Evolutionary conservation across 2,797 vertebrate genomes (phyloP), one percentile per base, ranked within the genome.

Genomic region (Tokudaia tokunoshimensis): DNA sequence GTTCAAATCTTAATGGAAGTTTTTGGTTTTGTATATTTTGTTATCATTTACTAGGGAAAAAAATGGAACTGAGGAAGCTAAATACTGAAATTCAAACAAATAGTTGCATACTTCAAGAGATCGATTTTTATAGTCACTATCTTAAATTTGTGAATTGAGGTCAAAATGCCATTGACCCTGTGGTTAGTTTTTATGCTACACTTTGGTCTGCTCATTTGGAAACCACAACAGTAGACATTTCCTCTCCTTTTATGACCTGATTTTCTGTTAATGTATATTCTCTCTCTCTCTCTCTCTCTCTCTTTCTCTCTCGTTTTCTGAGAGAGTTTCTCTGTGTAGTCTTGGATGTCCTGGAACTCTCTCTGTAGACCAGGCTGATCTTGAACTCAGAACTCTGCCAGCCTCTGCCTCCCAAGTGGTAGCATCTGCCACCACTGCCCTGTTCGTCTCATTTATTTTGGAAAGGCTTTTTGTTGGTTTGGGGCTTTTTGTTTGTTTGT

Each of bases 1-100:
- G 1, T 70, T 94, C 52, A 87, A 82, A 65, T 88, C 82, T 88
- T 88, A 83, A 79, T 93, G 89, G 50, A 59, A 84, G 65, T 24
- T 44, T 55, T 82, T 78, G n/a, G 5, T 83, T 57, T 92, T 67
- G 31, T 31, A n/a, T 50, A 50, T 67, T 85, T 85, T 67, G 6
- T 24, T 67, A 67, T 50, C 82, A 84, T 67, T 85, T 67, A 22
- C 61, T 85, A 34, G 59, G 19, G 31, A 29, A 67, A 65, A 83
- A 84, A 80, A 63, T 61, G n/a, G 29, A 89, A 63, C 26, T 22
- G 26, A 55, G 61, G n/a, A 91, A 88, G 15, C 63, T 63, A 91
- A 89, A 79, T 79, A 22, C n/a, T 84, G 55, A 85, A 75, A 91
- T 47, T 72, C 31, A 83, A 83, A 89, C 76, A 78, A 95, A 83